Conservation (phyloP, 2,888 invertebrate species). For the Netelia virgata region DNA sequence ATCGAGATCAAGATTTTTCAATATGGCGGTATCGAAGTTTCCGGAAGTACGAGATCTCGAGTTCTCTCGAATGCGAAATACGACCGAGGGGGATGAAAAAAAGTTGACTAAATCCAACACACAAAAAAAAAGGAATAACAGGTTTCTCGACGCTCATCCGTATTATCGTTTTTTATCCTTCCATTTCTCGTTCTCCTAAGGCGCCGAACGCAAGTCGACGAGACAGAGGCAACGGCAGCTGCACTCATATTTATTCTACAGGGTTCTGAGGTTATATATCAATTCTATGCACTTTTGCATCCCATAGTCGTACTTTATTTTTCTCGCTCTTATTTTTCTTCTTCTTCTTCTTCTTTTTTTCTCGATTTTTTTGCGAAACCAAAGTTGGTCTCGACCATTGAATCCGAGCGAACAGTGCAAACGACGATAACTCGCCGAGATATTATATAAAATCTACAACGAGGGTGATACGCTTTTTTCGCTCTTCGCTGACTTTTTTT, state of each 20-base stretch:
- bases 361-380: conserved; percentile 20
- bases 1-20: background rate
- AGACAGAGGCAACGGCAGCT: conserved; percentile 52
- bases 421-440: conserved; percentile 46
- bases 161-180: conserved; percentile 45
- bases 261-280: conserved; percentile 46
- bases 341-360: conserved; percentile 11
- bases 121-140: conserved; percentile 50
- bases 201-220: conserved; percentile 43
- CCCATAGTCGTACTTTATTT: conserved; percentile 24
- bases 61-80: background rate
- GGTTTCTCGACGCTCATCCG: conserved; percentile 42
- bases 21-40: background rate
- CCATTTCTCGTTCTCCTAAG: conserved; percentile 45
- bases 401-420: conserved; percentile 15
- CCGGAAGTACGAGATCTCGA: background rate
- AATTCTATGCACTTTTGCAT: conserved; percentile 53
- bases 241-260: conserved; percentile 67
- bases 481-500: background rate
- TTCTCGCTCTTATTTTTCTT: conserved; percentile 20
- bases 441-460: conserved; percentile 47
- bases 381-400: conserved; percentile 40
- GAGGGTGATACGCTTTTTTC: conserved; percentile 20
- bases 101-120: conserved; percentile 40
- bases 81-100: conserved; percentile 40